Conservation (phyloP, 2,113 vertebrate genomes). For the Epinephelus moara region DNA sequence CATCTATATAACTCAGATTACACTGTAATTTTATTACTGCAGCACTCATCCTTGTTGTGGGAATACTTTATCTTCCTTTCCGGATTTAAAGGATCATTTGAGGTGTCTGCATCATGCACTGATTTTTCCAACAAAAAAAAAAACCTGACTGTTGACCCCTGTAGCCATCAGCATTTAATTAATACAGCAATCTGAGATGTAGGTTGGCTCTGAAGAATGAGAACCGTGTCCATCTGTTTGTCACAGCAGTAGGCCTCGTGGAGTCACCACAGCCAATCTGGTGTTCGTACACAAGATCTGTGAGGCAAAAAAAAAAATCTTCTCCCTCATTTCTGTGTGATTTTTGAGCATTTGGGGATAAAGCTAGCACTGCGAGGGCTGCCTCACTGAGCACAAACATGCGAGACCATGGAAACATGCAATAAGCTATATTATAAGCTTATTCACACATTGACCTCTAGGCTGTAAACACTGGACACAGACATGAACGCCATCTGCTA, state of each 20-base stretch:
- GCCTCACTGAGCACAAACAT: slow-evolving; percentile 36
- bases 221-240: slow-evolving; percentile 58
- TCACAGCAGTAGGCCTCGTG: slow-evolving; percentile 52
- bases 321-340: slow-evolving; percentile 11
- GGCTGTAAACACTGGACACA: slow-evolving; percentile 52
- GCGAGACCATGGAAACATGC: slow-evolving; percentile 18
- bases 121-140: background rate
- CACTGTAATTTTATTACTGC: slow-evolving; percentile 34
- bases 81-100: slow-evolving; percentile 5
- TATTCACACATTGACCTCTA: slow-evolving; percentile 46
- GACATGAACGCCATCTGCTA: slow-evolving; percentile 64
- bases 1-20: slow-evolving; percentile 40
- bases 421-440: slow-evolving; percentile 22
- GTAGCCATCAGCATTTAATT: slow-evolving; percentile 43
- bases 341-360: slow-evolving; percentile 15
- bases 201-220: slow-evolving; percentile 29
- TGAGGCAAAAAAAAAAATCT: slow-evolving; percentile 1
- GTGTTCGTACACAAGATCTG: slow-evolving; percentile 28
- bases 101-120: slow-evolving; percentile 19
- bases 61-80: background rate
- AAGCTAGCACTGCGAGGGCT: background rate
- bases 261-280: slow-evolving; percentile 48
- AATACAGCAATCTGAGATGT: slow-evolving; percentile 19
- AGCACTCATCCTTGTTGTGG: slow-evolving; percentile 1
- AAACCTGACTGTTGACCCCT: slow-evolving; percentile 13